Base-by-base conservation (phyloP, 2,888 invertebrate genomes). In the Isotomurus palustris region DNA sequence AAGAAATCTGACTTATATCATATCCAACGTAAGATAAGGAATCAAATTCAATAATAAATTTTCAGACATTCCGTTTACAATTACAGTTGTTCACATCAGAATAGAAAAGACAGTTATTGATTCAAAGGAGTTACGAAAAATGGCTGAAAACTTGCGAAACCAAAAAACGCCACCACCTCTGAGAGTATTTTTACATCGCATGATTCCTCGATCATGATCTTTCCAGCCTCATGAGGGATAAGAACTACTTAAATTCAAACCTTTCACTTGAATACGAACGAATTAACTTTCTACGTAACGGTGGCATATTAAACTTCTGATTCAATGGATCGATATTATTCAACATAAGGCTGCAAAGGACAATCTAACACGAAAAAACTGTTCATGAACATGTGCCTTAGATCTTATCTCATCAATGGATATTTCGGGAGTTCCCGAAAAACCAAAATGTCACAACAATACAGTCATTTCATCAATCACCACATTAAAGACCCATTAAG, bases 201-300 rank as follows among this genome's bases (percentile, higher is more conserved):
- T 60, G 60, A 56, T 63, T 60, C 55, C 62, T 66, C 64, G 53
- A 53, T 53, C 47, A 51, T 63, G 65, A 71, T 76, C 77, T 77
- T 78, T 77, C 77, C 78, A 78, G 78, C 78, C 78, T 78, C 77
- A 77, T 77, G 77, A 53, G 12, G 44, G 35, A 38, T 24, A 45
- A 22, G 19, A 12, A 14, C 2, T 45, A 32, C 28, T 36, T 25
- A 38, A 47, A 25, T 17, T 22, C 12, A 21, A 48, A 44, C 28
- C 17, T 28, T 49, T 38, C 14, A 12, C 28, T 57, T 32, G 35
- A 32, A 10, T 32, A 6, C 19, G 40, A 6, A 17, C 6, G 17
- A 40, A n/a, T n/a, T n/a, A n/a, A n/a, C n/a, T n/a, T n/a, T n/a
- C n/a, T n/a, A n/a, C n/a, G n/a, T n/a, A n/a, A n/a, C n/a, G n/a